A percentile compares a stretch with the other conserved stretches of the same genome.
Conservation (phyloP, 2,797 vertebrate species). For the Echeneis naucrates region DNA sequence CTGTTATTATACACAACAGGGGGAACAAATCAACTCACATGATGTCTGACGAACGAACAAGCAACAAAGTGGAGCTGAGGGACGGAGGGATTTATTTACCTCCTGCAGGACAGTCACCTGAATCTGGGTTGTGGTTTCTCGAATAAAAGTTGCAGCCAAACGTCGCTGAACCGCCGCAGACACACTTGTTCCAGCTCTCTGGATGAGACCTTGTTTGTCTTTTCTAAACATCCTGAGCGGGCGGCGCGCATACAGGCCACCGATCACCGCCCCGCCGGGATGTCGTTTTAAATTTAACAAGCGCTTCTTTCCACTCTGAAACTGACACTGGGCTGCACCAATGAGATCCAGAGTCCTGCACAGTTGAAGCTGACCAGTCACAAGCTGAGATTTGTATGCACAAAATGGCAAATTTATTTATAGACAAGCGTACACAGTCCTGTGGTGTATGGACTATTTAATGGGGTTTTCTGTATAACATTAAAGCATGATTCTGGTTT, state of each 20-base stretch:
- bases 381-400: neutral
- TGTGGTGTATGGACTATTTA: neutral
- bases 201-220: neutral
- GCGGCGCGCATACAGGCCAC: neutral
- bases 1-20: neutral
- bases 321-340: constrained; percentile 33
- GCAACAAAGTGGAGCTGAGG: neutral
- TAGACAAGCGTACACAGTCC: constrained; percentile 35
- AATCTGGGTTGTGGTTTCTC: neutral
- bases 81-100: constrained; percentile 32
- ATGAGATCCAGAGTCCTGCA: neutral
- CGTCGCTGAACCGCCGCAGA: neutral
- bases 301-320: neutral
- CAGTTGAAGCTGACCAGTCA: constrained; percentile 47
- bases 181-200: neutral
- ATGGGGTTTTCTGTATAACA: neutral
- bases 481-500: neutral
- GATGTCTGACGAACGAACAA: neutral
- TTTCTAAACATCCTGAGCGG: constrained; percentile 8
- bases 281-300: fast-evolving
- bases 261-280: constrained; percentile 18
- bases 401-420: constrained; percentile 65
- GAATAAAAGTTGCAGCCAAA: neutral
- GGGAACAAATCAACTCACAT: neutral
- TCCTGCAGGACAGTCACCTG: neutral